phyloP scores from a whole-genome alignment of 2,113 vertebrate genomes.

The Pteruthius melanotis region DNA sequence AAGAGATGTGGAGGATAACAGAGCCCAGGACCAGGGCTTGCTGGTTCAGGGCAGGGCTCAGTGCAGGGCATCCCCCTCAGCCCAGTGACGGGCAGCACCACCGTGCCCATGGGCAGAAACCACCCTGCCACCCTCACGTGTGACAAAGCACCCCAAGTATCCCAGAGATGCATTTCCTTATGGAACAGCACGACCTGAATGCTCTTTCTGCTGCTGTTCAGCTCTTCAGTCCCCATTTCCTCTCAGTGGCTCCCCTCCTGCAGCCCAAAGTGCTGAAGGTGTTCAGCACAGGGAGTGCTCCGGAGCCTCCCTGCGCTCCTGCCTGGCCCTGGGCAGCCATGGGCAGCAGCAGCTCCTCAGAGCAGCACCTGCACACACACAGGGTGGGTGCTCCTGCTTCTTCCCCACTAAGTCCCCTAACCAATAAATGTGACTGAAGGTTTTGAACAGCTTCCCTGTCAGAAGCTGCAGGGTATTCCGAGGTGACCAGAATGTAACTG shows the following conservation, averaged over 20 bases:
- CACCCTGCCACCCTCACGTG: background rate
- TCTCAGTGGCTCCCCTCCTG: background rate
- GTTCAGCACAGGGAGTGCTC: background rate
- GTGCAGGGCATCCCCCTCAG: background rate
- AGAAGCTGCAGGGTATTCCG: background rate
- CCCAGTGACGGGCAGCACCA: background rate
- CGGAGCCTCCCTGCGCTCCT: background rate
- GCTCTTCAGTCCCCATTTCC: background rate
- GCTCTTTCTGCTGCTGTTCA: background rate
- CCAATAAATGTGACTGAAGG: background rate
- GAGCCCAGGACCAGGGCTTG: background rate
- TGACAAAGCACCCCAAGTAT: background rate
- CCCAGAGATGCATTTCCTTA: background rate
- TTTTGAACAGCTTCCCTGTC: background rate
- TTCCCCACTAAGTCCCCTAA: background rate
- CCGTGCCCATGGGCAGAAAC: background rate
- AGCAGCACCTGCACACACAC: background rate
- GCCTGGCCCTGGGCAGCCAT: background rate
- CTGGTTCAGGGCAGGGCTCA: background rate
- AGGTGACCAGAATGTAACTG: background rate
- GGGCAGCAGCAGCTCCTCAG: background rate
- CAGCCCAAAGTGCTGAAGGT: background rate
- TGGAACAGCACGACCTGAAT: background rate
- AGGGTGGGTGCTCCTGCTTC: fast-evolving
- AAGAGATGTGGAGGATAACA: background rate